Conservation (phyloP, 1,140 invertebrate species). For the Aradophagus sp. region DNA sequence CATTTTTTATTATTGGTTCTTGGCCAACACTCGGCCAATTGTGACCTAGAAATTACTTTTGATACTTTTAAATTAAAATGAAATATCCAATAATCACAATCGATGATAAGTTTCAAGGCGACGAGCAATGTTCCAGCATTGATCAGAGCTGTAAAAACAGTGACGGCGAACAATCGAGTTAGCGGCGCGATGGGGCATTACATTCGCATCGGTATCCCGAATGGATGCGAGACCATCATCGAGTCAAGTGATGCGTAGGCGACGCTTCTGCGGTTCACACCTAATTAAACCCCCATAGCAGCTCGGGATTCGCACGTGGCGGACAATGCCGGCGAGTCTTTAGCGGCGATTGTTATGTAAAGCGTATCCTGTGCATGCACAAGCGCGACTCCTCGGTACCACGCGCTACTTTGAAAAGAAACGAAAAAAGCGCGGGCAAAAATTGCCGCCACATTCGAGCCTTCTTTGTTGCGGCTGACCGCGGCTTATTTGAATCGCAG, state of each 20-base stretch:
- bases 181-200: conserved; percentile 51
- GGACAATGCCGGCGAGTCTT: conserved; percentile 74
- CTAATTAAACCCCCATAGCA: conserved; percentile 74
- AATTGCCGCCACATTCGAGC: no score
- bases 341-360: conserved; percentile 76
- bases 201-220: conserved; percentile 69
- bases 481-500: no score
- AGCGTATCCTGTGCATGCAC: conserved; percentile 70
- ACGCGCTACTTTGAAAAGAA: no score
- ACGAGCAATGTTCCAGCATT: no score
- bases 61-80: no score
- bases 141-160: conserved; percentile 4
- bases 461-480: no score
- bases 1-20: no score
- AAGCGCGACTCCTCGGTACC: conserved; percentile 64
- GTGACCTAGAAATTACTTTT: no score
- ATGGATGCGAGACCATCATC: conserved; percentile 71
- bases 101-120: no score
- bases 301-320: conserved; percentile 72
- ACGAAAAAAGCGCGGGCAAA: no score
- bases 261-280: conserved; percentile 75
- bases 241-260: conserved; percentile 72
- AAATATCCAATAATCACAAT: no score
- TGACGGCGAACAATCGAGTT: conserved; percentile 18
- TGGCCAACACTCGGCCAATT: no score